These are phyloP conservation scores for Aporophyla lueneburgensis DNA, from an alignment of 2,888 invertebrate species.

Conservation along the genomic window DNA sequence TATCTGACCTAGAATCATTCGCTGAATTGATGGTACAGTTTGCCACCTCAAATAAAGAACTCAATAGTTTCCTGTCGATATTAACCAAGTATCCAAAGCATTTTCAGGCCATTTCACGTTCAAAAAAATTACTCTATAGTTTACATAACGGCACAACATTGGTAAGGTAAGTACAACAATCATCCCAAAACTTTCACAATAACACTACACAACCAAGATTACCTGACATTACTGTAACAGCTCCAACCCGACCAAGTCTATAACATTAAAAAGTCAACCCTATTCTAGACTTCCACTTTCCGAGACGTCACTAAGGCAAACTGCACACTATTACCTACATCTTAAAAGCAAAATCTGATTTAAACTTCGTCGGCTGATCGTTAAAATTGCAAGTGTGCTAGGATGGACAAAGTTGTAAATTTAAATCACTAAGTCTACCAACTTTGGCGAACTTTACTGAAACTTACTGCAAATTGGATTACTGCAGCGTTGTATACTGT, in stretches of 20 bases:
- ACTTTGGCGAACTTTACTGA: slow-evolving; percentile 77
- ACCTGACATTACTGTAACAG: slow-evolving; percentile 33
- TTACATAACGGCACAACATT: neutral
- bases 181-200: slow-evolving; percentile 31
- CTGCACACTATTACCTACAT: slow-evolving; percentile 73
- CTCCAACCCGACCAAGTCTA: slow-evolving; percentile 17
- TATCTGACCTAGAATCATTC: too few relatives aligned
- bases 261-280: slow-evolving; percentile 48
- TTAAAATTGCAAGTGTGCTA: slow-evolving; percentile 85
- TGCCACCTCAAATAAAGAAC: neutral
- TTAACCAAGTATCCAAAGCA: neutral
- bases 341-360: slow-evolving; percentile 80
- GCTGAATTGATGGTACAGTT: too few relatives aligned
- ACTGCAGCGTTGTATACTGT: slow-evolving; percentile 73
- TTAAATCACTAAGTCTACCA: slow-evolving; percentile 88
- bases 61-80: neutral
- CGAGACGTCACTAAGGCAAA: slow-evolving; percentile 59
- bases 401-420: slow-evolving; percentile 86
- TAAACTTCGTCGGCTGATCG: slow-evolving; percentile 80
- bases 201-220: slow-evolving; percentile 19
- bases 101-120: neutral
- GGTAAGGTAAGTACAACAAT: slow-evolving; percentile 2
- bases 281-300: slow-evolving; percentile 48
- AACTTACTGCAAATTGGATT: slow-evolving; percentile 89
- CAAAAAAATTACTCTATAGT: neutral